Base-by-base conservation (phyloP, 2,113 vertebrate species). In the Corythoichthys intestinalis region DNA sequence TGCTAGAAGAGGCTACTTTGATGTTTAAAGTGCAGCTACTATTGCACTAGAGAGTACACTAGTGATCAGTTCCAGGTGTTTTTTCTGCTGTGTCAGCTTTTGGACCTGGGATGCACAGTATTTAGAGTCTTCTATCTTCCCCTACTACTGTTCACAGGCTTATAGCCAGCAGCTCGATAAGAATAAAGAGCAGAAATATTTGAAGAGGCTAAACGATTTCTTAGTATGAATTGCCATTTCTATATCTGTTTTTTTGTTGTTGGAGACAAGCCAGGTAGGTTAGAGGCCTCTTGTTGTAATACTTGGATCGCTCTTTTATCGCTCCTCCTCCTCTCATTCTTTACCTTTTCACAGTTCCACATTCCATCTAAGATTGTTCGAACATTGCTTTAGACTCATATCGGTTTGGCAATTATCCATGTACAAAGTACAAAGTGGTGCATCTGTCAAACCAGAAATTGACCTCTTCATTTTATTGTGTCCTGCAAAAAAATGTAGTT, bases 171-270 rank as follows among this genome's bases (percentile, higher is more conserved):
- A 57, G 28, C 34, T 72, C 64, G 54, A 54, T 65, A 69, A 78
- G 68, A 71, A 71, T 63, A 58, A 71, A 64, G 52, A 41, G 79
- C 61, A 66, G 60, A 65, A 67, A 59, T 86, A 70, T 76, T 72
- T 68, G 71, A 80, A 46, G 48, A 74, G 71, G 65, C 80, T 47
- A 52, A 69, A 15, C 67, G 76, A 76, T 73, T 82, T 78, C 79
- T 85, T 75, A 79, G 76, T 80, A 74, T 83, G 84, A 85, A 88
- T 87, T 83, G 84, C 81, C 83, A 85, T 84, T 83, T 86, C 83
- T 73, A 84, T 87, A 79, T 71, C 83, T 85, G 20, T 63, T 5
- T 63, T 47, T 57, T 34, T 57, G 52, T 82, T 83, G 80, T 72
- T 83, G 78, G 84, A 83, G 66, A 68, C 46, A 63, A 80, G 81